Conservation (phyloP, 2,113 vertebrate species). For the Zosterops pallidus region DNA sequence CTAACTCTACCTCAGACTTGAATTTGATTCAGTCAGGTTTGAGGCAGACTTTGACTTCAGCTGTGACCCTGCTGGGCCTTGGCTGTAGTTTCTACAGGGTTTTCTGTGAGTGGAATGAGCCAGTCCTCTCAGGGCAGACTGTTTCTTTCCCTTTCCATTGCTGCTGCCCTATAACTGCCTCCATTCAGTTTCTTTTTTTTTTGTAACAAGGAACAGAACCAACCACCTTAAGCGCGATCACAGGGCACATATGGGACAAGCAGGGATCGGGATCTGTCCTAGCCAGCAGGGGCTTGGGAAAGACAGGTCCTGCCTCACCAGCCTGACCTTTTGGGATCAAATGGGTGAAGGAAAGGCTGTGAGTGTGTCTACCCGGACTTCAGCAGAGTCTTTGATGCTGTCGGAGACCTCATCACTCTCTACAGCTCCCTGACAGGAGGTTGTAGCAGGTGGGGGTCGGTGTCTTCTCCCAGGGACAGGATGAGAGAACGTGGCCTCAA, state of each 20-base stretch:
- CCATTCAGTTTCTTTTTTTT: not conserved
- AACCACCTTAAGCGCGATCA: rapidly evolving
- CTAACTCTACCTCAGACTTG: not conserved
- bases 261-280: not conserved
- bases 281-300: not conserved
- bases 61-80: not conserved
- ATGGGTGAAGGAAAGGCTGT: not conserved
- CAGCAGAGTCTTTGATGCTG: not conserved
- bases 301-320: not conserved
- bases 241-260: rapidly evolving
- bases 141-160: not conserved
- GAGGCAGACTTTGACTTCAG: not conserved
- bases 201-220: not conserved
- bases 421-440: not conserved
- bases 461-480: not conserved
- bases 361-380: not conserved
- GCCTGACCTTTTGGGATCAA: not conserved
- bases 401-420: not conserved
- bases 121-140: not conserved
- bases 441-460: rapidly evolving
- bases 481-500: no score
- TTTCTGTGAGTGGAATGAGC: not conserved
- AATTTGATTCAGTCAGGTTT: not conserved
- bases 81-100: not conserved
- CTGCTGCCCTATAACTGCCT: not conserved